These are phyloP conservation scores for Drosophila trapezifrons DNA, from an alignment of 1,140 invertebrate genomes.

Conservation along the genomic window DNA sequence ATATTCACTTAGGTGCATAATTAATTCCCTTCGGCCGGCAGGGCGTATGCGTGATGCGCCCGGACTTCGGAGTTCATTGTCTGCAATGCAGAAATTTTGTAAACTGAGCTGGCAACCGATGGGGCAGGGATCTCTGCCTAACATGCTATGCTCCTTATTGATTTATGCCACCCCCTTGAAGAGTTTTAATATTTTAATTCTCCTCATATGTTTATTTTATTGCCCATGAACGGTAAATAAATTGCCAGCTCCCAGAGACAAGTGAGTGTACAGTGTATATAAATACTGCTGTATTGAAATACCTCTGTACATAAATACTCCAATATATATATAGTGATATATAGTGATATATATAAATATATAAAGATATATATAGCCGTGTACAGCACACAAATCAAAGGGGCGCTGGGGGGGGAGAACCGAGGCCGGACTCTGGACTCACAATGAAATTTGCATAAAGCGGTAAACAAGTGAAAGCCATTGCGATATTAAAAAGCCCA, in stretches of 20 bases:
- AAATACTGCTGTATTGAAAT: too few relatives aligned
- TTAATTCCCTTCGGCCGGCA: slow-evolving; percentile 34
- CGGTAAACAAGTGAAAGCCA: slow-evolving; percentile 61
- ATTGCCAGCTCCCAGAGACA: slow-evolving; percentile 19
- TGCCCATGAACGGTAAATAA: slow-evolving; percentile 33
- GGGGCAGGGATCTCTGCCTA: slow-evolving; percentile 15
- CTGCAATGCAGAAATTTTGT: slow-evolving; percentile 7
- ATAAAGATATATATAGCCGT: not conserved
- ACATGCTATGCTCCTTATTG: slow-evolving; percentile 21
- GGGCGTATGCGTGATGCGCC: slow-evolving; percentile 31
- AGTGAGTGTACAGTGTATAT: not conserved
- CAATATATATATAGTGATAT: not conserved
- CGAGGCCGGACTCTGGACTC: slow-evolving; percentile 8
- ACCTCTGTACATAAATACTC: too few relatives aligned
- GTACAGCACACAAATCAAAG: slow-evolving; percentile 5
- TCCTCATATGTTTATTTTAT: slow-evolving; percentile 30
- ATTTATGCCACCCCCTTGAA: slow-evolving; percentile 38
- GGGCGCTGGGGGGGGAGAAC: not conserved
- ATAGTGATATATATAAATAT: not conserved
- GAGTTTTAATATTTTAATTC: slow-evolving; percentile 56
- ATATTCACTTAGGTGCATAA: slow-evolving; percentile 55
- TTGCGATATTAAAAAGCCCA: slow-evolving; percentile 55
- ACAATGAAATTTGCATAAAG: slow-evolving; percentile 60
- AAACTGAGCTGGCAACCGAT: slow-evolving; percentile 17
- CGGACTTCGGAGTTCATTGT: not conserved